These are phyloP conservation scores for Pherbina coryleti DNA, from an alignment of 2,888 invertebrate species.

Conservation along the genomic window DNA sequence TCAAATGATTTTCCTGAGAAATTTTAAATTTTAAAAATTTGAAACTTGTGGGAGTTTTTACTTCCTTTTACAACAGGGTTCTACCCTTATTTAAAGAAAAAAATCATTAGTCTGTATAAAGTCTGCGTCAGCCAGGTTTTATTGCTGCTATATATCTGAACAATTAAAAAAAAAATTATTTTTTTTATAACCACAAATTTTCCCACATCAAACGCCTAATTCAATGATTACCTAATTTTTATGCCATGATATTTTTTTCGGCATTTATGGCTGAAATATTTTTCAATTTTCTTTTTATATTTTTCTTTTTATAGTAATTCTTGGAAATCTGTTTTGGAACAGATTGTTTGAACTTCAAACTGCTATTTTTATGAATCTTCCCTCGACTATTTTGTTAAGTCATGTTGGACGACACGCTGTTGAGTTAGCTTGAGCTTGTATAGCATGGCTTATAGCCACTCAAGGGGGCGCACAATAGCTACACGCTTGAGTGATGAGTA, in stretches of 20 bases:
- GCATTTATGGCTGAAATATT: not conserved
- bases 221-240: constrained; percentile 13
- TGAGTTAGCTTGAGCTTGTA: not conserved
- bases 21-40: not conserved
- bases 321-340: not conserved
- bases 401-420: not conserved
- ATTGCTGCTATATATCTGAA: no score
- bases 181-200: no score
- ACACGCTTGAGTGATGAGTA: constrained; percentile 32
- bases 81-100: no score
- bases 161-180: no score
- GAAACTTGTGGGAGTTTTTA: not conserved
- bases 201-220: not conserved
- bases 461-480: constrained; percentile 11
- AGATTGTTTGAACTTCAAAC: not conserved
- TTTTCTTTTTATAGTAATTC: constrained; percentile 4
- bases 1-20: constrained; percentile 8
- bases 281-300: constrained; percentile 12
- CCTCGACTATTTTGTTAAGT: not conserved
- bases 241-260: not conserved
- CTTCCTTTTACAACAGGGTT: not conserved
- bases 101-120: no score
- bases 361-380: not conserved
- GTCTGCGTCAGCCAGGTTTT: no score
- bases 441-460: not conserved